These are phyloP conservation scores for Sarcophaga caerulescens DNA, from an alignment of 2,888 invertebrate species.

Conservation along the genomic window DNA sequence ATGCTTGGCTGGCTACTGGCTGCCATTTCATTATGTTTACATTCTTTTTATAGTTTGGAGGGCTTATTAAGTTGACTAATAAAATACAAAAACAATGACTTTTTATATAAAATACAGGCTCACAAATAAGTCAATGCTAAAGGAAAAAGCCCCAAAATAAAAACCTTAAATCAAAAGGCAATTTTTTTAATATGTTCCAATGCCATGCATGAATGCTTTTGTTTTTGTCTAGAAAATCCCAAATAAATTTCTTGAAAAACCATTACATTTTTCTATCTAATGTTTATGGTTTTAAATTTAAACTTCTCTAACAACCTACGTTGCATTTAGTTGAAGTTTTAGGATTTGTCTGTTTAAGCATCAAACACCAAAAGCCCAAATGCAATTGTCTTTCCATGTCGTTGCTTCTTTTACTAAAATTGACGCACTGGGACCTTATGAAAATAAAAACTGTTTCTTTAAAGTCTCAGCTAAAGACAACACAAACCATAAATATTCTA, in stretches of 20 bases:
- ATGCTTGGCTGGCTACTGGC: background rate
- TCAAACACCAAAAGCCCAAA: constrained; percentile 46
- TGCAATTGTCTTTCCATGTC: constrained; percentile 54
- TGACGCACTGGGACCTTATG: constrained; percentile 42
- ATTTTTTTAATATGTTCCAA: background rate
- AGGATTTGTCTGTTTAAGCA: background rate
- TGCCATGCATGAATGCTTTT: background rate
- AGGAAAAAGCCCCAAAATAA: too few species aligned
- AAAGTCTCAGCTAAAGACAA: constrained; percentile 46
- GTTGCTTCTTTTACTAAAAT: constrained; percentile 43
- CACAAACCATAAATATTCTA: background rate
- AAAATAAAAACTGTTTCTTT: background rate
- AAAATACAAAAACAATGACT: constrained; percentile 3
- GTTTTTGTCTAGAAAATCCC: background rate
- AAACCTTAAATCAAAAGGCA: constrained; percentile 9
- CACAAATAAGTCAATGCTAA: constrained; percentile 30
- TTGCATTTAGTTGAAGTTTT: background rate
- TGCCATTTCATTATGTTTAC: background rate
- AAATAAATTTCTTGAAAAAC: too few species aligned
- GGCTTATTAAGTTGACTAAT: constrained; percentile 34
- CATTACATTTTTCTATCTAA: too few species aligned
- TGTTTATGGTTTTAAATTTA: background rate
- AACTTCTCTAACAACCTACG: background rate
- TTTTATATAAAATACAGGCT: background rate
- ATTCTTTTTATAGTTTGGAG: background rate